Conservation (phyloP, 2,797 vertebrate genomes). For the Mus spretus region DNA sequence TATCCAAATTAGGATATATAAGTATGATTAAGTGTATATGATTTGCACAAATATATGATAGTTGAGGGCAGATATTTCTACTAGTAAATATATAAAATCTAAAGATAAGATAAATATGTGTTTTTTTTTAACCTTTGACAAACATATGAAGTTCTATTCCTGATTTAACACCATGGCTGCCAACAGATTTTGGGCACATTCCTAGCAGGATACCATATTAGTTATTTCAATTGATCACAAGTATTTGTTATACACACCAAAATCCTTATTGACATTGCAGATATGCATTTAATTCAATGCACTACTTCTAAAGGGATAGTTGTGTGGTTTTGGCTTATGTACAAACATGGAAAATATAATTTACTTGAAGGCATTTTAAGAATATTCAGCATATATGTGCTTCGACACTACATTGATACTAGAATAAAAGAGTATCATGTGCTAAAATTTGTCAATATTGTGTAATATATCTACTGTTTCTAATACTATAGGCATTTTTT, state of each 20-base stretch:
- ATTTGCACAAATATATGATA: background rate
- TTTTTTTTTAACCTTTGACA: background rate
- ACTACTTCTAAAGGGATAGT: background rate
- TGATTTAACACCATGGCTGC: background rate
- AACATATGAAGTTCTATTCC: background rate
- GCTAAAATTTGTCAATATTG: background rate
- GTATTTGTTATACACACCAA: background rate
- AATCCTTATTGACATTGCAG: background rate
- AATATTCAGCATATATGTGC: background rate
- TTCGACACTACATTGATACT: background rate
- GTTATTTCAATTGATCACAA: slow-evolving; percentile 45
- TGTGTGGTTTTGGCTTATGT: background rate
- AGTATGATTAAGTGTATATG: background rate
- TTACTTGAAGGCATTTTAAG: background rate
- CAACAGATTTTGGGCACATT: background rate
- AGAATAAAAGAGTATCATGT: background rate
- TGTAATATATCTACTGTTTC: background rate
- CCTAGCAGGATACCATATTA: background rate
- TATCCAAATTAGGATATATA: background rate
- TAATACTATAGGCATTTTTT: background rate
- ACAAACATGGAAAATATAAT: slow-evolving; percentile 8
- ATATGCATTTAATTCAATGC: background rate
- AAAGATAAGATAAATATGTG: background rate
- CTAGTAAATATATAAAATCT: background rate
- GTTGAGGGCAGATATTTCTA: background rate